These are phyloP conservation scores for Lithobates sylvaticus DNA, from an alignment of 2,797 vertebrate species.

Conservation along the genomic window DNA sequence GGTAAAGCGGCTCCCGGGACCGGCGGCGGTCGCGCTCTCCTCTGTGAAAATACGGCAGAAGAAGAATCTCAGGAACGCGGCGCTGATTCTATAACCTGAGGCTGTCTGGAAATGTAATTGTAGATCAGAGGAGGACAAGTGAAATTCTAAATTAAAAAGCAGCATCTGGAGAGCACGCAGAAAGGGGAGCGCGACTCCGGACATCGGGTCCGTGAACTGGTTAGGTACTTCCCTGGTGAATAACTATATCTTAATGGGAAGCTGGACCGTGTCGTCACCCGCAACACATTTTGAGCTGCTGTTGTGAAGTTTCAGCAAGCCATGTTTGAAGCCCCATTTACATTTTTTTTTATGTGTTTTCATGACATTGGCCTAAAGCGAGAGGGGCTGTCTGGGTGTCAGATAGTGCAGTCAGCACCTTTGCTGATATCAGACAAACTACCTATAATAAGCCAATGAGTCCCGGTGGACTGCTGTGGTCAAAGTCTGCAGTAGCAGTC, in stretches of 20 bases:
- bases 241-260: too few relatives aligned
- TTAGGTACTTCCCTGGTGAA: neutral
- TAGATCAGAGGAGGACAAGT: constrained; percentile 28
- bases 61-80: neutral
- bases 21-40: neutral
- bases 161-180: neutral
- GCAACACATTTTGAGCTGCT: neutral
- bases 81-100: constrained; percentile 3
- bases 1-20: neutral
- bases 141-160: constrained; percentile 26
- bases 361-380: too few relatives aligned
- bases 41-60: neutral
- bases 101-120: constrained; percentile 18
- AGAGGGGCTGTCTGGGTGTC: too few relatives aligned
- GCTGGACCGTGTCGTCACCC: neutral
- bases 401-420: too few relatives aligned
- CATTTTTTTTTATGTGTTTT: too few relatives aligned
- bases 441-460: too few relatives aligned
- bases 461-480: too few relatives aligned
- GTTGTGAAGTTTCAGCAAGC: too few relatives aligned
- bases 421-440: too few relatives aligned
- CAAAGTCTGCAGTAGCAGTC: too few relatives aligned
- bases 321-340: too few relatives aligned
- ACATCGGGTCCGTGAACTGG: neutral
- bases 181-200: neutral